Base-by-base conservation (phyloP, 1,140 invertebrate species). In the Pectinophora gossypiella region DNA sequence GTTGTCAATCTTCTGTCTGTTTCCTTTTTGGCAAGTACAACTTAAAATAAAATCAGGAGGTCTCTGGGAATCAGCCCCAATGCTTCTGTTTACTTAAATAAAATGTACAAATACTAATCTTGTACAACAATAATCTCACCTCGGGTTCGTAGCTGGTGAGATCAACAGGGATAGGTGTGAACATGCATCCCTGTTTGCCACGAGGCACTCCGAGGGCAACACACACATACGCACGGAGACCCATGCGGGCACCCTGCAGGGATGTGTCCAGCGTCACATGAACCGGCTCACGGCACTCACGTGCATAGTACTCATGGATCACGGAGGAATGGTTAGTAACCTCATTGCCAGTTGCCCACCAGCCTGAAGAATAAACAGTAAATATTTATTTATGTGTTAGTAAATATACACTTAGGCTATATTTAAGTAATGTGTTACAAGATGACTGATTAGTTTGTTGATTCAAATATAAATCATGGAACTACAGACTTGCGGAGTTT, bases 311-410 rank as follows among this genome's bases (percentile, higher is more conserved):
- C 72, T 99, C 97, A 71, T 99, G 97, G 76, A 99, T 99, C 19
- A 98, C 94, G 0, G 97, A 96, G 9, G 97, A 98, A 88, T 99
- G 97, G 72, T 96, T 97, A 0, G 97, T 98, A 3, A 99, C 96
- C 87, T 98, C 97, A 64, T 95, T 94, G 45, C 98, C 97, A 5
- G 97, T 99, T 0, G 97, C 97, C 95, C 95, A 99, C 98, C 98
- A 99, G 15, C 98, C 97, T 90, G 56, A 0, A 64, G 61, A 3
- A 12, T 9, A 32, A n/a, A n/a, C n/a, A n/a, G n/a, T n/a, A n/a
- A n/a, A n/a, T n/a, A n/a, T n/a, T n/a, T n/a, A n/a, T n/a, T n/a
- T n/a, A n/a, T n/a, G n/a, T n/a, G n/a, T n/a, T n/a, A n/a, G n/a
- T n/a, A n/a, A n/a, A n/a, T n/a, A n/a, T n/a, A n/a, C n/a, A n/a